phyloP scores from a whole-genome alignment of 2,113 vertebrate genomes.

The Aramus guarauna region DNA sequence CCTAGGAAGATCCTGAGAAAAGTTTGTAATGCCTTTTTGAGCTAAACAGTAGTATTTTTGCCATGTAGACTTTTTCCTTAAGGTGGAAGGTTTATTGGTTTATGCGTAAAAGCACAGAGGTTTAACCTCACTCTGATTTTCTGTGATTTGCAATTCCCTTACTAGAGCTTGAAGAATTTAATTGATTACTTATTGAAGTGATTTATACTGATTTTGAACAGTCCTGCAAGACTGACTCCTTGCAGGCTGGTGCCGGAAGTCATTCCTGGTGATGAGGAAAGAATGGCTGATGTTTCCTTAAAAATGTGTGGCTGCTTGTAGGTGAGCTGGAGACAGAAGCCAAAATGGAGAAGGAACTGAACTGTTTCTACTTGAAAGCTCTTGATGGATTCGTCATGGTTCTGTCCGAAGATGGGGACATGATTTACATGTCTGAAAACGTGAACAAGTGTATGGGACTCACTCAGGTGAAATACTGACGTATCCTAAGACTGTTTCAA shows the following conservation, averaged over 20 bases:
- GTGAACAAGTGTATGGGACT: conserved; percentile 97
- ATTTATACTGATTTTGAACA: neutral
- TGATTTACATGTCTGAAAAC: conserved; percentile 95
- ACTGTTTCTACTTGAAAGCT: conserved; percentile 92
- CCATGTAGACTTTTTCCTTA: neutral
- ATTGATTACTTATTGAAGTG: neutral
- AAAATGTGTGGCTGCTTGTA: conserved; percentile 46
- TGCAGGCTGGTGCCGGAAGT: neutral
- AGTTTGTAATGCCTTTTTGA: neutral
- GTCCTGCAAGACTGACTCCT: neutral
- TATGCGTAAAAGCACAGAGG: neutral
- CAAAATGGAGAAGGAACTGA: conserved; percentile 89
- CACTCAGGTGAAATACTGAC: conserved; percentile 83
- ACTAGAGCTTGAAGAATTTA: neutral
- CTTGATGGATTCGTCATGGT: conserved; percentile 98
- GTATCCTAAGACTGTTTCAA: neutral
- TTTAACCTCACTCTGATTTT: neutral
- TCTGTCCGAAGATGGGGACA: conserved; percentile 95
- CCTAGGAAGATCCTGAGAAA: neutral
- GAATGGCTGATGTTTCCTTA: neutral
- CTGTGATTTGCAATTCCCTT: neutral
- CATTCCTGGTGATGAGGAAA: neutral
- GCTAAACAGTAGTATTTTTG: neutral
- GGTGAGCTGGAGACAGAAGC: conserved; percentile 79
- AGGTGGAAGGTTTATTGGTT: neutral